phyloP scores from a whole-genome alignment of 2,797 vertebrate genomes.

The Tenualosa ilisha region DNA sequence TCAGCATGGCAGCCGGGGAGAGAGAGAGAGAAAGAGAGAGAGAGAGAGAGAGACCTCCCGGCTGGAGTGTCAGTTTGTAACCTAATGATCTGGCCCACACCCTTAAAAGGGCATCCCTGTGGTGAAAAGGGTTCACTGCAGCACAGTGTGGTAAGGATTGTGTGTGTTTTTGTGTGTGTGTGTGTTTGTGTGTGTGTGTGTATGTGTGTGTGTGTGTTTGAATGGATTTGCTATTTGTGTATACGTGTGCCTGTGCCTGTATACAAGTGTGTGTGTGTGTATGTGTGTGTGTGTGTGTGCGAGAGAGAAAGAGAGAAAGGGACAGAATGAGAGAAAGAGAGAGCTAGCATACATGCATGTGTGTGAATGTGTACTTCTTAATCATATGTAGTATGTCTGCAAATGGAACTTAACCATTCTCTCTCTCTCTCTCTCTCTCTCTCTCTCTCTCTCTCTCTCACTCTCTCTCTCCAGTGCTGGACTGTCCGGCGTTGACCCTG shows the following conservation, averaged over 20 bases:
- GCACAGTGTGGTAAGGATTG: neutral
- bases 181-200: neutral
- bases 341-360: neutral
- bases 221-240: neutral
- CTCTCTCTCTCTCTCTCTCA: neutral
- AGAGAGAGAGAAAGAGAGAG: too few relatives aligned
- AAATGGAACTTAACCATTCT: neutral
- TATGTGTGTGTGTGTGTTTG: neutral
- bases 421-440: neutral
- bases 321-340: neutral
- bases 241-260: neutral
- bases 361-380: neutral
- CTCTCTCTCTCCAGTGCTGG: constrained; percentile 72
- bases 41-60: neutral
- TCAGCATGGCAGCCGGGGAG: neutral
- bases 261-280: neutral
- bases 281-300: constrained; percentile 28
- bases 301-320: too few relatives aligned
- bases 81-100: constrained; percentile 2
- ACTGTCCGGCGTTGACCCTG: constrained; percentile 82
- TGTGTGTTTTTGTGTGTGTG: neutral
- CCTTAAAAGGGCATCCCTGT: neutral
- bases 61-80: neutral
- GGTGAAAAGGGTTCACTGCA: neutral
- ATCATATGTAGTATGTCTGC: neutral